These are phyloP conservation scores for Boloria selene DNA, from an alignment of 2,888 invertebrate genomes.

Conservation along the genomic window DNA sequence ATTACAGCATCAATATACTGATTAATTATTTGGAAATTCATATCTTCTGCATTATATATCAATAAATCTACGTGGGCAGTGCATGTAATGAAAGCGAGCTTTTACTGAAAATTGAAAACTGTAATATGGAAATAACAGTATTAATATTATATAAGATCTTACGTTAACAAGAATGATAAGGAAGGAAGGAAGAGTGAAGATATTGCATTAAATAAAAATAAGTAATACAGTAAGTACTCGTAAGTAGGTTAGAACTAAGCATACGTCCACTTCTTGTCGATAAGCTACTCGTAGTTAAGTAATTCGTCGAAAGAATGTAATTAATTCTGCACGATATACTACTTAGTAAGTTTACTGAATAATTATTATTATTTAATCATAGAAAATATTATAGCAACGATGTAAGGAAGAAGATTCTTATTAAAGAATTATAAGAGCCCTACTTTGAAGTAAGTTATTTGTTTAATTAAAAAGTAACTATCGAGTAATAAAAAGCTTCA, in stretches of 20 bases:
- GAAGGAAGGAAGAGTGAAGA: no score
- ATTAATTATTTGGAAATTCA: conserved; percentile 5
- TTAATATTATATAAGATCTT: conserved; percentile 6
- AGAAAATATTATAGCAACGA: no score
- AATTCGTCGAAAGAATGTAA: conserved; percentile 6
- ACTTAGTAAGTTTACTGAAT: conserved; percentile 8
- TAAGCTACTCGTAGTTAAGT: no score
- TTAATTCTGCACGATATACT: conserved; percentile 16
- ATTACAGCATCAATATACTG: background rate
- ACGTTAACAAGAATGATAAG: no score
- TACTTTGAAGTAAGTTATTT: no score
- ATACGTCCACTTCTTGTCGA: background rate
- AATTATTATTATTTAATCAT: no score
- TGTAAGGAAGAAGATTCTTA: no score
- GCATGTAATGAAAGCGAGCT: conserved; percentile 11
- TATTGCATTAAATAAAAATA: conserved; percentile 3
- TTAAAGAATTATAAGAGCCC: no score
- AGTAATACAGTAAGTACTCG: background rate
- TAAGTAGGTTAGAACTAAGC: no score
- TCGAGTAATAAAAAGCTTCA: no score
- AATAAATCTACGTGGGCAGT: conserved; percentile 12
- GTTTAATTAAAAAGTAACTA: no score
- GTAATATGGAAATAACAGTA: conserved; percentile 8
- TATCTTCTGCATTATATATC: conserved; percentile 14
- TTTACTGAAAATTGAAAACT: conserved; percentile 16